Evolutionary conservation across 1,140 invertebrate genomes (phyloP).

Genomic region (Eumeta japonica): DNA sequence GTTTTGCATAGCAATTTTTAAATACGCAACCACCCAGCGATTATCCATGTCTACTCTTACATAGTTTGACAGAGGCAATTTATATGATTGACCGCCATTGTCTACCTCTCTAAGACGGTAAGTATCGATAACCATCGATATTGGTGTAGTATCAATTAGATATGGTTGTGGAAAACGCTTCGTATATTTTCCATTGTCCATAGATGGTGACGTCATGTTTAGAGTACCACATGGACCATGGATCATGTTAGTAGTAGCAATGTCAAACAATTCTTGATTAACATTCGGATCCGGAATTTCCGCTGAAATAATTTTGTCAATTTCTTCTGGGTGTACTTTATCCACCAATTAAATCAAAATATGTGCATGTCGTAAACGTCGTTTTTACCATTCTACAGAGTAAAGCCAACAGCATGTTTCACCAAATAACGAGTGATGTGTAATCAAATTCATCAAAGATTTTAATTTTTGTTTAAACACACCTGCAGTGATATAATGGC

Average conservation of each 20-base stretch:
- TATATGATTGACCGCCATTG: constrained; percentile 49
- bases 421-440: constrained; percentile 19
- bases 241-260: too few relatives aligned
- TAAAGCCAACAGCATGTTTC: constrained; percentile 9
- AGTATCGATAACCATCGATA: constrained; percentile 47
- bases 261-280: constrained; percentile 30
- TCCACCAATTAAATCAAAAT: constrained; percentile 18
- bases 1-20: too few relatives aligned
- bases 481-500: constrained; percentile 16
- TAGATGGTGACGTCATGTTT: constrained; percentile 17
- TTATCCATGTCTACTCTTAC: too few relatives aligned
- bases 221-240: too few relatives aligned
- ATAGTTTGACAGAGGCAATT: constrained; percentile 56
- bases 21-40: too few relatives aligned
- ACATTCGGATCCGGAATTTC: constrained; percentile 34
- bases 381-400: constrained; percentile 21
- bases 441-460: constrained; percentile 18
- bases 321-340: constrained; percentile 26
- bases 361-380: constrained; percentile 19
- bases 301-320: too few relatives aligned
- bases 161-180: too few relatives aligned
- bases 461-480: too few relatives aligned
- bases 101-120: constrained; percentile 29
- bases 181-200: too few relatives aligned
- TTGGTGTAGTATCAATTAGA: constrained; percentile 21